Percentiles rank a stretch among this genome's conserved stretches.
phyloP scores from a whole-genome alignment of 1,140 invertebrate genomes.

The Psilanteris sp. region DNA sequence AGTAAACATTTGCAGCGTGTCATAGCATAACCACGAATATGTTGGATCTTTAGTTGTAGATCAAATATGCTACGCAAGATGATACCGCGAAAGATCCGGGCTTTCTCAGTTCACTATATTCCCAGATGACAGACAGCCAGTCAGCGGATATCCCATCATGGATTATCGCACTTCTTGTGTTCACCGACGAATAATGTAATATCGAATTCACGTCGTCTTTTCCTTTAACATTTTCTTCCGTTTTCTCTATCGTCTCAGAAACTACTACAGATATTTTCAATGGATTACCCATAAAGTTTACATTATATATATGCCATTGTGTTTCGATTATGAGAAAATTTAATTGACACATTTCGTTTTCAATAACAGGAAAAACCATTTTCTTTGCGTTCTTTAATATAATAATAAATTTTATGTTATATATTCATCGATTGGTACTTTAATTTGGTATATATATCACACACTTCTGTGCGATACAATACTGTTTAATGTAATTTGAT shows the following conservation, averaged over 20 bases:
- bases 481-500: no score
- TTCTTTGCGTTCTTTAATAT: no score
- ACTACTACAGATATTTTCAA: slow-evolving; percentile 29
- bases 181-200: slow-evolving; percentile 49
- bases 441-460: no score
- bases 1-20: no score
- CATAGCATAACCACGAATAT: no score
- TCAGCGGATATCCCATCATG: slow-evolving; percentile 49
- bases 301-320: slow-evolving; percentile 9
- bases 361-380: no score
- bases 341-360: no score
- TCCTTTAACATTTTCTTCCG: slow-evolving; percentile 47
- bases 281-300: slow-evolving; percentile 12
- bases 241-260: slow-evolving; percentile 24
- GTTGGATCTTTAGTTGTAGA: no score
- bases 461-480: no score
- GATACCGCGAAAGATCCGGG: slow-evolving; percentile 50
- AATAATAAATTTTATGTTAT: no score
- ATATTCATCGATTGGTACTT: no score
- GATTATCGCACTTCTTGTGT: slow-evolving; percentile 48
- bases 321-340: slow-evolving; percentile 1
- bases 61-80: no score
- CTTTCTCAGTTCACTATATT: slow-evolving; percentile 48
- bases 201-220: slow-evolving; percentile 48
- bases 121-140: slow-evolving; percentile 57